Evolutionary conservation across 1,140 invertebrate species (phyloP), one percentile per base, ranked within the genome.

Genomic region (Leptinotarsa lineolata): DNA sequence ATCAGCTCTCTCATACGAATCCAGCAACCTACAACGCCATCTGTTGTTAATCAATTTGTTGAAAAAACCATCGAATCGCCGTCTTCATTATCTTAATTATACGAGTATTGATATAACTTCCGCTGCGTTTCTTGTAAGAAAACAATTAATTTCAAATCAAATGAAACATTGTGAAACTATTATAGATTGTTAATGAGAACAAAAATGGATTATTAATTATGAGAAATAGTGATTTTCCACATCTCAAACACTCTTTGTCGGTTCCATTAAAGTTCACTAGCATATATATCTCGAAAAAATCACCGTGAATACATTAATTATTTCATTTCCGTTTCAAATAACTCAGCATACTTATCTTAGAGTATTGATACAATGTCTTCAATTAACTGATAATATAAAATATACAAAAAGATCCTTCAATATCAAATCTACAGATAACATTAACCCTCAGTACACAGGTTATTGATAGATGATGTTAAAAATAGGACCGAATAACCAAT

Each of bases 141-240:
- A 54, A 54, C 48, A 54, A 54, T 54, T 54, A 54, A 54, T 15
- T 54, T 54, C 48, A 54, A 54, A 54, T 54, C 48, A 54, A 54
- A 18, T 54, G 48, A 54, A 54, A 15, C 16, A 54, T 54, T 54
- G 48, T 54, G n/a, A 13, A 54, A 54, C 15, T 12, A 16, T 16
- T 18, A 54, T 54, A 15, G n/a, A 54, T 54, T 5, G 15, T 3
- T 54, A 16, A 54, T 54, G 48, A 39, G 30, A 54, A 16, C 16
- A 54, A 18, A 54, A 54, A 54, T 54, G 16, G 15, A 54, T 16
- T 54, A 54, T 54, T 54, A 54, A 54, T 54, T 54, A 54, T 54
- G 15, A 54, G 5, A 54, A 54, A 54, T 18, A 54, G 48, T 54
- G 48, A n/a, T 54, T n/a, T 54, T 54, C 48, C 48, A 54, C 48